Conservation (phyloP, 2,797 vertebrate species). For the Manis javanica region DNA sequence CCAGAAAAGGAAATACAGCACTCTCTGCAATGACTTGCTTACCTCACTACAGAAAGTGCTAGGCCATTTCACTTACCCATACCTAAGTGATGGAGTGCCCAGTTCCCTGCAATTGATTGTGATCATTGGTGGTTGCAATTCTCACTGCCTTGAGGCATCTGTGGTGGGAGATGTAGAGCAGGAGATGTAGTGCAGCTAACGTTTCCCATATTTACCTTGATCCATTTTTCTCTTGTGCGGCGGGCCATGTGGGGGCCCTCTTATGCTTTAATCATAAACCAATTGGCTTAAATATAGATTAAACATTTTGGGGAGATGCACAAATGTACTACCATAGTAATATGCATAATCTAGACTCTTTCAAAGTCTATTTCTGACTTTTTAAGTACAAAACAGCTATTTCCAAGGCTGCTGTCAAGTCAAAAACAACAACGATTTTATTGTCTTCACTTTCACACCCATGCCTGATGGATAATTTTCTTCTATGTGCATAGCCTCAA, state of each 20-base stretch:
- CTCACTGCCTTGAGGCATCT: constrained; percentile 54
- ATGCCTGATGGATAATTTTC: constrained; percentile 57
- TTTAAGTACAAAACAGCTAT: constrained; percentile 55
- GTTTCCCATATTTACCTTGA: constrained; percentile 60
- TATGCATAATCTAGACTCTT: constrained; percentile 27
- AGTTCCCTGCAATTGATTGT: constrained; percentile 40
- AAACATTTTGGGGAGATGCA: constrained; percentile 52
- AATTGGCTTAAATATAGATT: constrained; percentile 39
- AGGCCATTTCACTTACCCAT: constrained; percentile 59
- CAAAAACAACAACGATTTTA: constrained; percentile 65
- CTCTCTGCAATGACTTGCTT: constrained; percentile 33
- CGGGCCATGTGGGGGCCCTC: background rate
- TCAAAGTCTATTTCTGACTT: constrained; percentile 36
- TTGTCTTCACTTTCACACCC: constrained; percentile 53
- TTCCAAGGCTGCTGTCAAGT: constrained; percentile 50
- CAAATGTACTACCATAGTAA: constrained; percentile 2
- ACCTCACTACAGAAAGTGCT: constrained; percentile 42
- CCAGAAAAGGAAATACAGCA: background rate
- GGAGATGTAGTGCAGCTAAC: constrained; percentile 34
- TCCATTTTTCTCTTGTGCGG: constrained; percentile 65
- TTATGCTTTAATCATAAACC: constrained; percentile 47
- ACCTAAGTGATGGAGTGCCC: constrained; percentile 48
- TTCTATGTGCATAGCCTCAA: constrained; percentile 56
- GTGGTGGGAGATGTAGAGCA: background rate
- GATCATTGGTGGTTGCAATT: constrained; percentile 53